phyloP scores from a whole-genome alignment of 1,140 invertebrate species.

The Hetaerina americana region DNA sequence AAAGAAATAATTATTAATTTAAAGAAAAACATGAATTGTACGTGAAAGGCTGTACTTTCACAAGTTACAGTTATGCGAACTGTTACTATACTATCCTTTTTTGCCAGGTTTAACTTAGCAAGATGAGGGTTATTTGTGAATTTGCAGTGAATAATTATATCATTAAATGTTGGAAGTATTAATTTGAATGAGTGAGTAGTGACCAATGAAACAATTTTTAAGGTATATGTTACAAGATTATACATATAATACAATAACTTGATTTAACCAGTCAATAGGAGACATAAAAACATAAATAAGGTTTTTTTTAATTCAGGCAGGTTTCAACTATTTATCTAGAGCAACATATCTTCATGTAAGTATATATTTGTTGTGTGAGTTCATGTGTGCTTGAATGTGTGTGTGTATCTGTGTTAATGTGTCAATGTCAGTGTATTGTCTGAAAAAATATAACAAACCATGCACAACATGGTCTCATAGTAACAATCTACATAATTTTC shows the following conservation, averaged over 20 bases:
- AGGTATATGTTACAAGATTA: not conserved
- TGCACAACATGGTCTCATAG: slow-evolving; percentile 7
- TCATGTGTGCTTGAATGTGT: not conserved
- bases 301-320: not conserved
- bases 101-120: not conserved
- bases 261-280: not conserved
- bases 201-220: not conserved
- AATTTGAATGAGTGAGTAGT: not conserved
- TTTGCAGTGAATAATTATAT: too few species aligned
- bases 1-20: not conserved
- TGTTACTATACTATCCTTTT: not conserved
- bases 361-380: not conserved
- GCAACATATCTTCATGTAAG: not conserved
- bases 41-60: not conserved
- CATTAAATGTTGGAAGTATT: not conserved
- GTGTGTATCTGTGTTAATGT: not conserved
- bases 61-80: not conserved
- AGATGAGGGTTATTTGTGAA: not conserved
- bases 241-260: not conserved
- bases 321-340: not conserved
- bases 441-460: slow-evolving; percentile 8
- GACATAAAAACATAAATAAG: not conserved
- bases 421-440: slow-evolving; percentile 3
- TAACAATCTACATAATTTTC: slow-evolving; percentile 8
- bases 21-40: not conserved